Conservation (phyloP, 2,113 vertebrate genomes). For the Heterotilapia buettikoferi region DNA sequence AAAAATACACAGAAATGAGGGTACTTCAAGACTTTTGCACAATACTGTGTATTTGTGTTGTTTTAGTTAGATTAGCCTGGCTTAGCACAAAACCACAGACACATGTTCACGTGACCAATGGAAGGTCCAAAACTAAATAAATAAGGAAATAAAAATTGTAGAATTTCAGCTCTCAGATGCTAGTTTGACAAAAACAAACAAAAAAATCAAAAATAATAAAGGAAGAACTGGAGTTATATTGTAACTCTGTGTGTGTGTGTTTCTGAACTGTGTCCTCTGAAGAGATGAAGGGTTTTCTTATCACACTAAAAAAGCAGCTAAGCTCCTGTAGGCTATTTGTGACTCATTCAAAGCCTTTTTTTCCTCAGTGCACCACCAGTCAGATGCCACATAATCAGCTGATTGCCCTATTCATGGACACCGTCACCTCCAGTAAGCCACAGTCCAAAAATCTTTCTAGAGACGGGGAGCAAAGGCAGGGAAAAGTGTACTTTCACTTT, state of each 20-base stretch:
- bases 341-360: slow-evolving; percentile 9
- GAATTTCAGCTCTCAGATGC: not conserved
- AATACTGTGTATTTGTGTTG: not conserved
- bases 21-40: not conserved
- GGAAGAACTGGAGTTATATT: not conserved
- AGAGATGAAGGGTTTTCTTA: slow-evolving; percentile 1
- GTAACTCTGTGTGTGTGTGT: not conserved
- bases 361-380: not conserved
- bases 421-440: not conserved
- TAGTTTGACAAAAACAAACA: not conserved
- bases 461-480: fast-evolving
- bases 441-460: not conserved
- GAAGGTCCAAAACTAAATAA: not conserved
- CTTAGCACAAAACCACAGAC: not conserved
- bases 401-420: not conserved
- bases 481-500: not conserved
- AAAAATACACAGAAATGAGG: not conserved
- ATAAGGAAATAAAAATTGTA: not conserved
- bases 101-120: not conserved
- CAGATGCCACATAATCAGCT: not conserved
- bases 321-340: not conserved
- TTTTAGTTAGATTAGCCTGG: not conserved
- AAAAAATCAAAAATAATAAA: not conserved
- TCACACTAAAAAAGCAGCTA: not conserved
- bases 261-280: not conserved